Evolutionary conservation across 2,113 vertebrate genomes (phyloP), one percentile per base, ranked within the genome.

Genomic region (Leucopsar rothschildi): DNA sequence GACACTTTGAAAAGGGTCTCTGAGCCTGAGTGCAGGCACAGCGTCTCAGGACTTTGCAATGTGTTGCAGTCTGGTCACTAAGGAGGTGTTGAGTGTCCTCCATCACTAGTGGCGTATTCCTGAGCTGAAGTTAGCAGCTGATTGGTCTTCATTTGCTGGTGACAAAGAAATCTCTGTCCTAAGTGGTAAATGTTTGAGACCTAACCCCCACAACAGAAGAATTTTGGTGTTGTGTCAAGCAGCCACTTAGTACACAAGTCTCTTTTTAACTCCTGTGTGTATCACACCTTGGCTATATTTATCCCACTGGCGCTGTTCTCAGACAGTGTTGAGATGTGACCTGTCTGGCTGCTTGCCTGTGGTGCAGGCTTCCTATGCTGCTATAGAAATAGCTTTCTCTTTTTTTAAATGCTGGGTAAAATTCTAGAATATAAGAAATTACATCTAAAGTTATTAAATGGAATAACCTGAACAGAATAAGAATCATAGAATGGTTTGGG

Each of bases 221-320:
- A 89, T 93, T 92, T 53, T 93, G 81, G 69, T 97, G 69, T 75
- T 86, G 77, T 95, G 93, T 95, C 88, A 84, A 94, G 95, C 94
- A 95, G 77, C 91, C 93, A 92, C 96, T 96, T 96, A 89, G 73
- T 92, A 82, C 84, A 65, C 86, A 85, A 96, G 92, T 93, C 93
- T 89, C 91, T 96, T 93, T 95, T 95, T 97, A 95, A 97, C 93
- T 95, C 88, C 94, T 95, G 1, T 76, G 76, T 23, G 45, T 82
- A 39, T 92, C 82, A 89, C 94, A 89, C 96, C 65, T 94, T 68
- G 47, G 49, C 65, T 96, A 91, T 97, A 89, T 95, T 95, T 97
- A 53, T 76, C 73, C 56, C 56, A n/a, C 40, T 57, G 69, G 3
- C 15, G 3, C 56, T 84, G 84, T 75, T 95, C 65, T 95, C 89